These are phyloP conservation scores for Eilema griseolum DNA, from an alignment of 2,888 invertebrate species.

Conservation along the genomic window DNA sequence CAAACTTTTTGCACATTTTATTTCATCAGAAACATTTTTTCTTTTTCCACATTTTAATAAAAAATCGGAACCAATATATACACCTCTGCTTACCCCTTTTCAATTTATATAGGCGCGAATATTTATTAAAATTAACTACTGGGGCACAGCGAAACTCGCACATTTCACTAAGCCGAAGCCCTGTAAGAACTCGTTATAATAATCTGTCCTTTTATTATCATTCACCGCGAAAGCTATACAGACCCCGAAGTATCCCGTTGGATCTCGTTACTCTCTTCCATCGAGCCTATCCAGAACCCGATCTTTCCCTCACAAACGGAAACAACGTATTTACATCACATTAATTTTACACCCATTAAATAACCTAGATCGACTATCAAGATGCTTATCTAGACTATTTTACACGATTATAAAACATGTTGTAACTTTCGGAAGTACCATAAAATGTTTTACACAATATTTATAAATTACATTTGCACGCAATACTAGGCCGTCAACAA, in stretches of 20 bases:
- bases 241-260: neutral
- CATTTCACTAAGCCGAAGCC: neutral
- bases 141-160: neutral
- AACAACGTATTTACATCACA: constrained; percentile 7
- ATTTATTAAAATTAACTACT: neutral
- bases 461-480: constrained; percentile 6
- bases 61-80: too few relatives aligned
- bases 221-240: neutral
- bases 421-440: constrained; percentile 7
- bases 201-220: neutral
- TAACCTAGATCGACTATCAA: constrained; percentile 10
- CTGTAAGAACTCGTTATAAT: neutral
- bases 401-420: constrained; percentile 11
- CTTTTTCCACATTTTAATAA: too few relatives aligned
- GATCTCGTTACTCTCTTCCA: neutral
- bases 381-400: constrained; percentile 8
- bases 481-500: constrained; percentile 8
- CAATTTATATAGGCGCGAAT: neutral
- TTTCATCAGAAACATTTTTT: too few relatives aligned
- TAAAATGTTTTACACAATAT: constrained; percentile 7
- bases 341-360: constrained; percentile 15
- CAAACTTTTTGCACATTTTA: too few relatives aligned
- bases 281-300: constrained; percentile 4
- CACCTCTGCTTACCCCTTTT: too few relatives aligned
- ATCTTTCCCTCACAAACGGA: constrained; percentile 7